Evolutionary conservation across 1,140 invertebrate genomes (phyloP), one percentile per base, ranked within the genome.

Genomic region (Atta colombica): DNA sequence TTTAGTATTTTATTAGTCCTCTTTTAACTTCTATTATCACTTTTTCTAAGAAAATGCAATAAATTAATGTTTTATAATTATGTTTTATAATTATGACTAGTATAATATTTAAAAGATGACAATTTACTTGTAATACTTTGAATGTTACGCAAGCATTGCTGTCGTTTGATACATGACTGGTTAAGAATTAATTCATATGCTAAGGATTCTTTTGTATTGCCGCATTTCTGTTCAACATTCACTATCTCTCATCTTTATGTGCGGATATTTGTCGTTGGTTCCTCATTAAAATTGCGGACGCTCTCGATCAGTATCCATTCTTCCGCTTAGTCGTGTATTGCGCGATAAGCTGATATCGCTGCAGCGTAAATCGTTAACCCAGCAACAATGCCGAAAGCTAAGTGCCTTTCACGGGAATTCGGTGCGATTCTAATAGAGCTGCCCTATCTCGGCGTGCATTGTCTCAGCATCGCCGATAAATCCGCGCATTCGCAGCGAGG

Each of bases 311-410:
- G 53, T 39, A 51, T 45, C 61, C 74, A 88, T 88, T 85, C 86
- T 77, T 66, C 45, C 60, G 45, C 61, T 16, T 45, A 58, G 61
- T 35, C 25, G 72, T 66, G 74, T 55, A 53, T 77, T 61, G 49
- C 60, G 71, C 86, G 78, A 60, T 82, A 68, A 89, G 80, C 78
- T 55, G 87, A 78, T 77, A 85, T 60, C 88, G 66, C 16, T 31
- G 39, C 58, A 14, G 31, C 61, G 61, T 82, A 39, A 71, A 80
- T 77, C 77, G 78, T 90, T 90, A 90, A 89, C 77, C 77, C 75
- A 14, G 84, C 21, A 85, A 90, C 89, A 90, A 90, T 90, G 61
- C 75, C 89, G 77, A 90, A 90, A 88, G 88, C 89, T 90, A 88
- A 84, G 88, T 87, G 85, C 65, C 89, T 90, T 90, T 90, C 88